Conservation (phyloP, 2,797 vertebrate genomes). For the Argentina silus region DNA sequence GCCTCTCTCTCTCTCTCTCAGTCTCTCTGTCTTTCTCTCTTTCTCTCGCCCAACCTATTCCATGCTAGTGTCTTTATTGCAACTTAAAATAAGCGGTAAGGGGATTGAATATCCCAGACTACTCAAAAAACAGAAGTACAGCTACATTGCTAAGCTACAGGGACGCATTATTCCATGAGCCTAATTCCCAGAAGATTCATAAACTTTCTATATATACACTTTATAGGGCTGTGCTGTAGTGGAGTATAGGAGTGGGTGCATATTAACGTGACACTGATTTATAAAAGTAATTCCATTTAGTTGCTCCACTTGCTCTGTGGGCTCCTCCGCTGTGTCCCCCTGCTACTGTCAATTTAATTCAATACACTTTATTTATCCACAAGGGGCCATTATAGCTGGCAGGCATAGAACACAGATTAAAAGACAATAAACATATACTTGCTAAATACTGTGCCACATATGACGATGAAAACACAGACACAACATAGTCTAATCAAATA, state of each 20-base stretch:
- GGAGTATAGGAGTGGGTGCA: slow-evolving; percentile 59
- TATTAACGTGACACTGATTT: slow-evolving; percentile 77
- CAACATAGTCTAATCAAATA: no score
- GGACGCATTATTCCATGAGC: slow-evolving; percentile 28
- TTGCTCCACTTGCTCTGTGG: slow-evolving; percentile 68
- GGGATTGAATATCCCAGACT: slow-evolving; percentile 22
- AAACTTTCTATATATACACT: slow-evolving; percentile 55
- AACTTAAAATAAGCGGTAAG: slow-evolving; percentile 25
- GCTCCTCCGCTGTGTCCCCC: slow-evolving; percentile 56
- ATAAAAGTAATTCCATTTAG: slow-evolving; percentile 77
- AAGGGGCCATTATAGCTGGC: no score
- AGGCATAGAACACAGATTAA: no score
- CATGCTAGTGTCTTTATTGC: slow-evolving; percentile 25
- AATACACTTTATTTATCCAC: no score
- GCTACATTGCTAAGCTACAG: slow-evolving; percentile 26
- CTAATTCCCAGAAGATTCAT: slow-evolving; percentile 64
- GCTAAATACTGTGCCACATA: no score
- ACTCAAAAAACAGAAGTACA: slow-evolving; percentile 29
- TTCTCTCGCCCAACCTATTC: slow-evolving; percentile 18
- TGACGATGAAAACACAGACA: no score
- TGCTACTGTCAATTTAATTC: slow-evolving; percentile 25
- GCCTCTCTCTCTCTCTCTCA: slow-evolving; percentile 25
- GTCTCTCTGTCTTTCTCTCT: not conserved
- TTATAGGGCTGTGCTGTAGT: slow-evolving; percentile 52
- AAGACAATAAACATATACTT: no score